These are phyloP conservation scores for Harpagifer antarcticus DNA, from an alignment of 2,797 vertebrate species.

Conservation along the genomic window DNA sequence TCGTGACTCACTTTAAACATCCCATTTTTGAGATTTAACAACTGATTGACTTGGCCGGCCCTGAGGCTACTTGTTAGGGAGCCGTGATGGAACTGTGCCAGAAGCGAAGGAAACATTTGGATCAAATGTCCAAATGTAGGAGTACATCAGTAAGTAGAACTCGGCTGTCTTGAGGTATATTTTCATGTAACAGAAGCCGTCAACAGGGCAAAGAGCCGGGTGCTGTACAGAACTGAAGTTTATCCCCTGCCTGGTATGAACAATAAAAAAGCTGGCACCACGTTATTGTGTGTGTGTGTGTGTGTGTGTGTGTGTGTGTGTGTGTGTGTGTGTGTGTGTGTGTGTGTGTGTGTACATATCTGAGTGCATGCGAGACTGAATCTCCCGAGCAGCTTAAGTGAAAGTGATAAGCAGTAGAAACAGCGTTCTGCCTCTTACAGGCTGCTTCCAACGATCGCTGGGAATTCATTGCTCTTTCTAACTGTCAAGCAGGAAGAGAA, in stretches of 20 bases:
- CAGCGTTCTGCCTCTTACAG: slow-evolving; percentile 59
- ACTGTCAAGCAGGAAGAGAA: slow-evolving; percentile 75
- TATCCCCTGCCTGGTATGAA: slow-evolving; percentile 57
- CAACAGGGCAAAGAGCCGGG: slow-evolving; percentile 50
- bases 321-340: slow-evolving; percentile 13
- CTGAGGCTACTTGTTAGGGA: slow-evolving; percentile 67
- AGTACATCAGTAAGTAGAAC: slow-evolving; percentile 36
- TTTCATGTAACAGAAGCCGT: slow-evolving; percentile 48
- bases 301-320: slow-evolving; percentile 37
- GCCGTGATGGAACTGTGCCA: slow-evolving; percentile 68
- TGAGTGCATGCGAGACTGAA: slow-evolving; percentile 63
- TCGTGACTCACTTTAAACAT: slow-evolving; percentile 50
- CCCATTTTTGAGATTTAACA: slow-evolving; percentile 69
- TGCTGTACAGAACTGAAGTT: slow-evolving; percentile 53
- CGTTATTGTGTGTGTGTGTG: slow-evolving; percentile 42
- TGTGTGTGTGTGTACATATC: slow-evolving; percentile 46
- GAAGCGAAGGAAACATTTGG: slow-evolving; percentile 60
- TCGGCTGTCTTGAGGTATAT: slow-evolving; percentile 41
- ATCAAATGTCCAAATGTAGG: slow-evolving; percentile 60
- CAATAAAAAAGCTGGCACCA: slow-evolving; percentile 60
- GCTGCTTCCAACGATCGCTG: slow-evolving; percentile 64
- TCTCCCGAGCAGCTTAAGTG: slow-evolving; percentile 75
- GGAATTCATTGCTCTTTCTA: slow-evolving; percentile 76
- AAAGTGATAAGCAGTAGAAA: slow-evolving; percentile 80
- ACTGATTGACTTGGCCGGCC: slow-evolving; percentile 75